Evolutionary conservation across 2,888 invertebrate species (phyloP).

Genomic region (Leptodirus hochenwartii): DNA sequence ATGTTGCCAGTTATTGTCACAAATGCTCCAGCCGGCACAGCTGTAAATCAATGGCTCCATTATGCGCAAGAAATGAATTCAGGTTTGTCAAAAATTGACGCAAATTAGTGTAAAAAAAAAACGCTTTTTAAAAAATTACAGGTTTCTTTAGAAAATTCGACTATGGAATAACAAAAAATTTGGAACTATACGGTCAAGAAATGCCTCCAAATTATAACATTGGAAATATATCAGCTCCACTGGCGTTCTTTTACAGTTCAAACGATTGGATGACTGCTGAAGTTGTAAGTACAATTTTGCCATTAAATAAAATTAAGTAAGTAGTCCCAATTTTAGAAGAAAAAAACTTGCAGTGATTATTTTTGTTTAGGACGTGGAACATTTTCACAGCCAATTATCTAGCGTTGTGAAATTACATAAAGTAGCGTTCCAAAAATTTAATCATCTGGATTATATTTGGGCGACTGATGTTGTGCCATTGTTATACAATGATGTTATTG

Average conservation of each 20-base stretch:
- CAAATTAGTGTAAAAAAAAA: no score
- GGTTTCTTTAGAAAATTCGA: no score
- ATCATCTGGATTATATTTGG: conserved; percentile 6
- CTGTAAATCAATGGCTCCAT: conserved; percentile 15
- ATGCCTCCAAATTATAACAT: no score
- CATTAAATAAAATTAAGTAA: conserved; percentile 1
- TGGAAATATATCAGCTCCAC: no score
- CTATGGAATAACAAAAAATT: no score
- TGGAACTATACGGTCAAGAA: no score
- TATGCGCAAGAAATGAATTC: conserved; percentile 15
- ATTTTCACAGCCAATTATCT: neutral
- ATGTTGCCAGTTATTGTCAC: conserved; percentile 13
- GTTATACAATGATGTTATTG: neutral
- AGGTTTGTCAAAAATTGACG: conserved; percentile 9
- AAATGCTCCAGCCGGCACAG: conserved; percentile 14
- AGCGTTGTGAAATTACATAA: conserved; percentile 3
- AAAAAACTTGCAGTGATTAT: no score
- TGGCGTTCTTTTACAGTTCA: no score
- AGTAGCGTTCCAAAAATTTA: conserved; percentile 5
- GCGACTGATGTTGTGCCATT: conserved; percentile 3
- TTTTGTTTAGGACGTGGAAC: conserved; percentile 6
- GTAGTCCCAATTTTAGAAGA: no score
- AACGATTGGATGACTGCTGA: no score
- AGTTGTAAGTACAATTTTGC: neutral
- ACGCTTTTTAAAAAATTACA: no score